Conservation (phyloP, 37 sponge, comb jelly and placozoan species). For the Axinella damicornis region DNA sequence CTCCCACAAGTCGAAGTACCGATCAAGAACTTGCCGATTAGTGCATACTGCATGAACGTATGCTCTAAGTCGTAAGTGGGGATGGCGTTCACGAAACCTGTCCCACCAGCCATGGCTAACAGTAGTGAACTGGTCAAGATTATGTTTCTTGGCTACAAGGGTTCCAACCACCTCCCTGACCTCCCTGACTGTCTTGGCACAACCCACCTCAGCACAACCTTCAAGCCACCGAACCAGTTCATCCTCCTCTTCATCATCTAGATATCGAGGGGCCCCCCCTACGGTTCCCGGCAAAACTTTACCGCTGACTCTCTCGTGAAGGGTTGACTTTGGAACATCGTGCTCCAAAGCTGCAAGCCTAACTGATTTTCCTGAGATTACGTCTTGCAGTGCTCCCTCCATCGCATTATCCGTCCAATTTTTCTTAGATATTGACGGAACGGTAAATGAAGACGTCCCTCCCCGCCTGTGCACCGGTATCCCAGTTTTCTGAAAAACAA, state of each 20-base stretch:
- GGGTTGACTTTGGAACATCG: constrained; percentile 29
- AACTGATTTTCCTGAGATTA: no score
- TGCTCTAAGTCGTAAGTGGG: constrained; percentile 24
- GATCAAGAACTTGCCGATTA: constrained; percentile 2
- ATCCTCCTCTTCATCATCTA: constrained; percentile 43
- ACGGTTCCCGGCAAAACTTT: constrained; percentile 4
- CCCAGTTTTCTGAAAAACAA: no score
- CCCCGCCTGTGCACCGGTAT: no score
- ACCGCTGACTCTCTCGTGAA: constrained; percentile 28
- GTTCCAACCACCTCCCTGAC: constrained; percentile 28
- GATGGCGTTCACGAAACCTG: constrained; percentile 31
- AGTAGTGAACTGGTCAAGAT: not conserved
- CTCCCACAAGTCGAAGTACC: constrained; percentile 56
- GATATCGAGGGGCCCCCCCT: constrained; percentile 18
- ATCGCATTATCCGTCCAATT: no score
- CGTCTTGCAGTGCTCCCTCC: no score
- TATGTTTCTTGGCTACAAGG: constrained; percentile 18
- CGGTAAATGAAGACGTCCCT: no score
- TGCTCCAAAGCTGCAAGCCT: no score
- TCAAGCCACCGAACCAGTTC: constrained; percentile 25
- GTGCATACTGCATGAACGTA: constrained; percentile 27
- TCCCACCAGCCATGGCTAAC: constrained; percentile 66
- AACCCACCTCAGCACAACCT: constrained; percentile 54
- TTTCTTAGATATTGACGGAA: no score
- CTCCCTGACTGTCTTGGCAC: constrained; percentile 40